Evolutionary conservation across 2,113 vertebrate genomes (phyloP).

Genomic region (Chaetura pelagica): DNA sequence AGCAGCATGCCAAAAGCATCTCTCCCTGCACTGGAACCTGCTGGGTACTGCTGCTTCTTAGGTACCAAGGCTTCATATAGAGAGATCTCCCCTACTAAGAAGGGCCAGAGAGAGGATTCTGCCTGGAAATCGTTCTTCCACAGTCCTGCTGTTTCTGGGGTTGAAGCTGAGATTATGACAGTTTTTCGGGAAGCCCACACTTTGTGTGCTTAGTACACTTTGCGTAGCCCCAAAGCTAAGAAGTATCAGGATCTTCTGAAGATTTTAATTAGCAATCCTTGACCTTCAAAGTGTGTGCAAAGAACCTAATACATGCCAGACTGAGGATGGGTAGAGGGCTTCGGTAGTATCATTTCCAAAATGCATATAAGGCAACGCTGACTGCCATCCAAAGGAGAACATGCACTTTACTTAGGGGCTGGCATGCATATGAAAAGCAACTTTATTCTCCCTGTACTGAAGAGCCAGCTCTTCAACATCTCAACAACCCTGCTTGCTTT

Average conservation of each 20-base stretch:
- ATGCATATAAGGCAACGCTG: background rate
- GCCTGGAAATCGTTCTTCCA: background rate
- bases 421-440: conserved; percentile 65
- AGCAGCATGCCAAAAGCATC: background rate
- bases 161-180: background rate
- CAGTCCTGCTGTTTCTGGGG: background rate
- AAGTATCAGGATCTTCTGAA: background rate
- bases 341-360: background rate
- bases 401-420: background rate
- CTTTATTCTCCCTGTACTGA: conserved; percentile 23
- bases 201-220: background rate
- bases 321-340: background rate
- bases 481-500: conserved; percentile 69
- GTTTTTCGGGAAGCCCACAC: background rate
- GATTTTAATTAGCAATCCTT: background rate
- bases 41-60: background rate
- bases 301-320: background rate
- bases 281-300: background rate
- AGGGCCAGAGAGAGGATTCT: background rate
- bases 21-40: background rate
- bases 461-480: conserved; percentile 58
- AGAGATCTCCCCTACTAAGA: background rate
- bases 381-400: background rate
- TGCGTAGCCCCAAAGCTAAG: background rate
- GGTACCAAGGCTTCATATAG: background rate